Evolutionary conservation across 2,113 vertebrate genomes (phyloP).

Genomic region (Nymphicus hollandicus): DNA sequence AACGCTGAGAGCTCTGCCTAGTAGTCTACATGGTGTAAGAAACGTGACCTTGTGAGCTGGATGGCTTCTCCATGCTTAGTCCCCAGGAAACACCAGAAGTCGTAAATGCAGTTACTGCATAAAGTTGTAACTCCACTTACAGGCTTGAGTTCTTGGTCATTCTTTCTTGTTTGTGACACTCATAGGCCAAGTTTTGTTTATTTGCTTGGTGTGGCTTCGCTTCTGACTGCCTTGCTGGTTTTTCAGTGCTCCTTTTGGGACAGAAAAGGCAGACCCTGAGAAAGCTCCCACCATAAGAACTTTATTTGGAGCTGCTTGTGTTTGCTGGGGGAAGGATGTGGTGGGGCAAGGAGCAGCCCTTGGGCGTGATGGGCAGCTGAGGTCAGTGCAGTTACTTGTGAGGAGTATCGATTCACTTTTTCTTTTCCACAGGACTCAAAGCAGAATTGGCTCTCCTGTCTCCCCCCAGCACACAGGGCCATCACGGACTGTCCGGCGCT

Average conservation of each 20-base stretch:
- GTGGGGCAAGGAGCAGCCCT: background rate
- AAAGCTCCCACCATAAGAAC: background rate
- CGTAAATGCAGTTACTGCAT: background rate
- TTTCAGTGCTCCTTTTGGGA: background rate
- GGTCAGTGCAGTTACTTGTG: background rate
- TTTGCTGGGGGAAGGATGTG: background rate
- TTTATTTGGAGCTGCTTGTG: background rate
- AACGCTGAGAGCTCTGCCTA: background rate
- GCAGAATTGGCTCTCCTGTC: slow-evolving; percentile 77
- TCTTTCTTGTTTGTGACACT: background rate
- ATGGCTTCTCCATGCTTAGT: background rate
- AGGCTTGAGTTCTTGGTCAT: background rate
- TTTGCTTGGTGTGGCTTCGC: background rate
- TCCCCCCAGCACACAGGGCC: slow-evolving; percentile 75
- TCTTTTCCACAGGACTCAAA: slow-evolving; percentile 79
- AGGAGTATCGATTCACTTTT: background rate
- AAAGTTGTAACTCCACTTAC: background rate
- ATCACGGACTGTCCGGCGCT: slow-evolving; percentile 86
- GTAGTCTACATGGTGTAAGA: background rate
- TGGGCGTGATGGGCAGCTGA: background rate
- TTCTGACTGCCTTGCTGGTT: background rate
- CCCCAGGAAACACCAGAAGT: background rate
- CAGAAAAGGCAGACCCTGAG: background rate
- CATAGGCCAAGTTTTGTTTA: background rate
- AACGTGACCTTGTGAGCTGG: background rate